phyloP scores from a whole-genome alignment of 1,140 invertebrate species.

The Drepana arcuata region DNA sequence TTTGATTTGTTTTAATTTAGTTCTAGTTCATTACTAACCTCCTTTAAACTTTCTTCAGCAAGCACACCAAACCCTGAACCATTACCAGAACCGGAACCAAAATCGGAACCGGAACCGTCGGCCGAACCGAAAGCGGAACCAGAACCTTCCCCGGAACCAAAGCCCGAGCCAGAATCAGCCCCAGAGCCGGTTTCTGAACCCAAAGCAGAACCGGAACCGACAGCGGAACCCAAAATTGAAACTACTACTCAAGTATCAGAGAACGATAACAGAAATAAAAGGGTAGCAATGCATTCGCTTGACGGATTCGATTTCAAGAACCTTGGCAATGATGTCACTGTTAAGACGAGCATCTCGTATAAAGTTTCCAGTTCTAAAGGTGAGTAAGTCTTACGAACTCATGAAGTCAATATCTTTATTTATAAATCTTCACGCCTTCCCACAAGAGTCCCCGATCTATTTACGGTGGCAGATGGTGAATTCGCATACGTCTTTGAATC shows the following conservation, averaged over 20 bases:
- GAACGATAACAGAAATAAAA: slow-evolving; percentile 61
- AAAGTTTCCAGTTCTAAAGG: slow-evolving; percentile 75
- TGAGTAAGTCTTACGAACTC: no score
- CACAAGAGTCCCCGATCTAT: no score
- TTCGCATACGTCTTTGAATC: no score
- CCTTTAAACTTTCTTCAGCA: no score
- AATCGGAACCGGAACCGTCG: slow-evolving; percentile 28
- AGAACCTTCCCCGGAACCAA: slow-evolving; percentile 27
- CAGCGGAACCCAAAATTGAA: slow-evolving; percentile 31
- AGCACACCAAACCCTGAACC: slow-evolving; percentile 14
- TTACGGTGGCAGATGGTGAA: no score
- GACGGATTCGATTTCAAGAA: slow-evolving; percentile 63
- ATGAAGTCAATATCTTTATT: not conserved
- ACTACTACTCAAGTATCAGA: slow-evolving; percentile 26
- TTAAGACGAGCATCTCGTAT: slow-evolving; percentile 82
- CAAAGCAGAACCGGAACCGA: slow-evolving; percentile 23
- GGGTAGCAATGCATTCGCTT: slow-evolving; percentile 67
- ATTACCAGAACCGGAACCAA: slow-evolving; percentile 37
- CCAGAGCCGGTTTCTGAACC: slow-evolving; percentile 29
- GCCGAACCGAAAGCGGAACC: slow-evolving; percentile 19
- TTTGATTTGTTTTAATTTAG: no score
- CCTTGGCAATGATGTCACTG: slow-evolving; percentile 74
- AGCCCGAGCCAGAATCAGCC: slow-evolving; percentile 32
- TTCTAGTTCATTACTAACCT: no score
- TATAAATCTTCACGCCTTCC: not conserved